A percentile compares a stretch with the other conserved stretches of the same genome.
Conservation (phyloP, 2,888 invertebrate genomes). For the Drosophila birchii region DNA sequence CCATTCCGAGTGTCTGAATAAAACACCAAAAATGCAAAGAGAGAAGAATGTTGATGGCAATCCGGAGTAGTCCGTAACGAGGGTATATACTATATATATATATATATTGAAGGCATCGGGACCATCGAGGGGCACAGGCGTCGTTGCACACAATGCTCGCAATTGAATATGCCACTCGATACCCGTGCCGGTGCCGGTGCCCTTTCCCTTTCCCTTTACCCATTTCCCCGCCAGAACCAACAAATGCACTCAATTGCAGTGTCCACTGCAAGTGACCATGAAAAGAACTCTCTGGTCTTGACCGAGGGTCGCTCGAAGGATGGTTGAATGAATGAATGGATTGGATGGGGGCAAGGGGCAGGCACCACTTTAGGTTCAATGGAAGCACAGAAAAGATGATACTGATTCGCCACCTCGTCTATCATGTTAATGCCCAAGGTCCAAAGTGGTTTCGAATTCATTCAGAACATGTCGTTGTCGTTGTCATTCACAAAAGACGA, state of each 20-base stretch:
- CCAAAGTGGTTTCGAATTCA: constrained; percentile 16
- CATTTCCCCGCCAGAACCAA: constrained; percentile 5
- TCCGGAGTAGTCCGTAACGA: constrained; percentile 45
- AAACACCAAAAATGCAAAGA: constrained; percentile 54
- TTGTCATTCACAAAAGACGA: background rate
- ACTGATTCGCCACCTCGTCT: constrained; percentile 14
- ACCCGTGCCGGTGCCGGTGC: constrained; percentile 5
- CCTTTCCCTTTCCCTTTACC: background rate
- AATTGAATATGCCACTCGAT: constrained; percentile 72
- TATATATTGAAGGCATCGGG: constrained; percentile 4
- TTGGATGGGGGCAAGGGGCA: background rate
- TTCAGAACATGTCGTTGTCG: constrained; percentile 2
- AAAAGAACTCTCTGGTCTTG: constrained; percentile 49
- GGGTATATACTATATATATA: constrained; percentile 39
- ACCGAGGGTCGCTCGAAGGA: constrained; percentile 32
- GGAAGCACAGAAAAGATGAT: constrained; percentile 15
- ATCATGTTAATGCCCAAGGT: constrained; percentile 8
- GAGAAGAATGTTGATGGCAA: constrained; percentile 50
- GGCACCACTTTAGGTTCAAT: constrained; percentile 11
- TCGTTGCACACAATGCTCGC: constrained; percentile 57
- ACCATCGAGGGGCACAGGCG: background rate
- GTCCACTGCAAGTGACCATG: constrained; percentile 47
- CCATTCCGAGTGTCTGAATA: constrained; percentile 57
- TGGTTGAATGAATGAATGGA: background rate
- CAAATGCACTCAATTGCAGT: constrained; percentile 38